Evolutionary conservation across 2,888 invertebrate genomes (phyloP).

Genomic region (Mythimna vitellina): DNA sequence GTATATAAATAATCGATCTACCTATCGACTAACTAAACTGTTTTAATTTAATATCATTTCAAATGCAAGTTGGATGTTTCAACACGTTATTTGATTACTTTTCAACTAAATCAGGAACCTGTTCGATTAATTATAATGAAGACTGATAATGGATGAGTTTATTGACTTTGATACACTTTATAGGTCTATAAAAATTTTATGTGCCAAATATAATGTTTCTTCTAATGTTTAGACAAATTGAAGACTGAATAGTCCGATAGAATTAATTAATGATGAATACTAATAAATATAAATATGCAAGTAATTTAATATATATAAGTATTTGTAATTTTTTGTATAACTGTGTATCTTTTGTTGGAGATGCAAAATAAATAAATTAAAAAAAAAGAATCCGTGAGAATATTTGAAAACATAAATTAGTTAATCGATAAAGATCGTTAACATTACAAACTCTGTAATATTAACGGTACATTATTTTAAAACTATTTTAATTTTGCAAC

Average conservation of each 20-base stretch:
- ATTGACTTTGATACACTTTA: conserved; percentile 65
- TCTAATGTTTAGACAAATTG: conserved; percentile 59
- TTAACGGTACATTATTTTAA: too few relatives aligned
- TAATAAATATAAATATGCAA: conserved; percentile 30
- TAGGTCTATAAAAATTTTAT: conserved; percentile 56
- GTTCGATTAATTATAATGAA: conserved; percentile 63
- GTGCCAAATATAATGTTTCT: conserved; percentile 57
- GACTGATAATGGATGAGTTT: conserved; percentile 63
- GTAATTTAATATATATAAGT: not conserved
- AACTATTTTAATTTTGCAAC: too few relatives aligned
- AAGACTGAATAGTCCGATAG: conserved; percentile 23
- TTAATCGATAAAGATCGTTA: too few relatives aligned
- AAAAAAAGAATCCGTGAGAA: not conserved
- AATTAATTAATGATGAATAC: conserved; percentile 43
- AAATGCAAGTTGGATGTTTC: conserved; percentile 15
- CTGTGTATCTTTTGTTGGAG: too few relatives aligned
- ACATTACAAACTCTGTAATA: too few relatives aligned
- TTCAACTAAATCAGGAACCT: conserved; percentile 59
- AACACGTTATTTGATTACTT: conserved; percentile 39
- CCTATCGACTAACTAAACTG: not conserved
- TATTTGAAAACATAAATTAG: not conserved
- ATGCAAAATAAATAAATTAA: too few relatives aligned
- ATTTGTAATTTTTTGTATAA: too few relatives aligned
- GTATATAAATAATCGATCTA: not conserved
- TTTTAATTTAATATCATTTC: conserved; percentile 34